Conservation (phyloP, 2,113 vertebrate species). For the Platichthys flesus region DNA sequence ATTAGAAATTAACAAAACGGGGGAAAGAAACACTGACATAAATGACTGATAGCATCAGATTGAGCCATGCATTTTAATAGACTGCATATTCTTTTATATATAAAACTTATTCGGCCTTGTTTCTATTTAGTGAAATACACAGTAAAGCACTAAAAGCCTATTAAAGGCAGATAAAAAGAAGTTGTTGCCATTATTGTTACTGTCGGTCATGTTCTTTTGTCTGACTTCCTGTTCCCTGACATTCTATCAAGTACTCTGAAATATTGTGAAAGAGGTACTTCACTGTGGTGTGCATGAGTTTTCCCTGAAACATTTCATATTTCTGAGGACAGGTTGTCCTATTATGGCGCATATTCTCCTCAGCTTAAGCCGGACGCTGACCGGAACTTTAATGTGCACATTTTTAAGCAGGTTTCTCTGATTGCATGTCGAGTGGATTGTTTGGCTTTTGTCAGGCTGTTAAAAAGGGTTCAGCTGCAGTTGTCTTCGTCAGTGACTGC, state of each 20-base stretch:
- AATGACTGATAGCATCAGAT: too few relatives aligned
- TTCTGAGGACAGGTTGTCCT: conserved; percentile 11
- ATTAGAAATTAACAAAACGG: too few relatives aligned
- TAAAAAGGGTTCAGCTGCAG: not conserved
- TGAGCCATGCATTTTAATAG: too few relatives aligned
- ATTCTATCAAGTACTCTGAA: conserved; percentile 8
- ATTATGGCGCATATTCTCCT: conserved; percentile 18
- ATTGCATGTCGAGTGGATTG: conserved; percentile 21
- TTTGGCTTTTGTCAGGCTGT: conserved; percentile 10
- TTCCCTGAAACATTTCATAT: conserved; percentile 35
- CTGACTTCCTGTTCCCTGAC: conserved; percentile 29
- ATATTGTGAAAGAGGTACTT: conserved; percentile 11
- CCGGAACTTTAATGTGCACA: conserved; percentile 48
- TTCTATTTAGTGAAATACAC: too few relatives aligned
- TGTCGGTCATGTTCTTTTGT: conserved; percentile 15
- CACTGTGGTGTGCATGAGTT: conserved; percentile 1
- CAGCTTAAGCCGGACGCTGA: not conserved
- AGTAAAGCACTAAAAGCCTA: too few relatives aligned
- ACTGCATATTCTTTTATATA: too few relatives aligned
- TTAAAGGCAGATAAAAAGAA: not conserved
- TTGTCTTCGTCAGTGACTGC: not conserved
- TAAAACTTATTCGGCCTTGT: too few relatives aligned
- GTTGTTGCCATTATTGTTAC: not conserved
- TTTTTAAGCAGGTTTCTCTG: conserved; percentile 28
- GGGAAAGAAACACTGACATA: too few relatives aligned